A percentile compares a stretch with the other conserved stretches of the same genome.
phyloP scores from a whole-genome alignment of 1,140 invertebrate species.

The Euura lappo region DNA sequence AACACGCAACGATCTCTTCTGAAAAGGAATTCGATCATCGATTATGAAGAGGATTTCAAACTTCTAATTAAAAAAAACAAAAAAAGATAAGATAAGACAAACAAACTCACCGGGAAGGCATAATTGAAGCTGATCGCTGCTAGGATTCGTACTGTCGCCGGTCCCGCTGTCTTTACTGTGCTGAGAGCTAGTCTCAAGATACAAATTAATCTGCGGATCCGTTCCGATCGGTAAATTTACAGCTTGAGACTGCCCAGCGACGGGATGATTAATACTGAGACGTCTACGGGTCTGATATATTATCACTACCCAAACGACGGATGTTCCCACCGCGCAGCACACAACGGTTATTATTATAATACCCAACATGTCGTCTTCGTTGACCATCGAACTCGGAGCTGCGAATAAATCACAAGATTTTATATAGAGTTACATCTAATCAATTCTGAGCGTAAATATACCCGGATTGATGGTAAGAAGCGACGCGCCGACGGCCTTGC shows the following conservation, averaged over 20 bases:
- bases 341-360: constrained; percentile 90
- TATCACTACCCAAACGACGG: constrained; percentile 89
- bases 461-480: constrained; percentile 64
- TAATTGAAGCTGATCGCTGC: constrained; percentile 61
- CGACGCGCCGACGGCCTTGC: constrained; percentile 66
- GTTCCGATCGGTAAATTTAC: constrained; percentile 19
- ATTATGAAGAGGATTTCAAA: too few relatives aligned
- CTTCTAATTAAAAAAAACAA: too few relatives aligned
- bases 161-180: constrained; percentile 68
- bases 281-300: constrained; percentile 85
- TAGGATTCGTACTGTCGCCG: constrained; percentile 66
- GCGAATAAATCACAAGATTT: constrained; percentile 27
- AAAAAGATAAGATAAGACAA: too few relatives aligned
- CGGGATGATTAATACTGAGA: constrained; percentile 51
- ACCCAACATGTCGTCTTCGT: constrained; percentile 77
- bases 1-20: constrained; percentile 47
- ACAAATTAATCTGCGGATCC: constrained; percentile 51
- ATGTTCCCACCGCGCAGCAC: constrained; percentile 87
- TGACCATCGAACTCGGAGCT: constrained; percentile 54
- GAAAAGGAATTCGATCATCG: constrained; percentile 16
- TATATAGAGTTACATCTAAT: too few relatives aligned
- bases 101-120: constrained; percentile 49
- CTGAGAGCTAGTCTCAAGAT: constrained; percentile 56
- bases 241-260: constrained; percentile 29
- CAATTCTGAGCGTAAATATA: constrained; percentile 38